Evolutionary conservation across 1,140 invertebrate species (phyloP), one percentile per base, ranked within the genome.

Genomic region (Pemphigus obesinymphae): DNA sequence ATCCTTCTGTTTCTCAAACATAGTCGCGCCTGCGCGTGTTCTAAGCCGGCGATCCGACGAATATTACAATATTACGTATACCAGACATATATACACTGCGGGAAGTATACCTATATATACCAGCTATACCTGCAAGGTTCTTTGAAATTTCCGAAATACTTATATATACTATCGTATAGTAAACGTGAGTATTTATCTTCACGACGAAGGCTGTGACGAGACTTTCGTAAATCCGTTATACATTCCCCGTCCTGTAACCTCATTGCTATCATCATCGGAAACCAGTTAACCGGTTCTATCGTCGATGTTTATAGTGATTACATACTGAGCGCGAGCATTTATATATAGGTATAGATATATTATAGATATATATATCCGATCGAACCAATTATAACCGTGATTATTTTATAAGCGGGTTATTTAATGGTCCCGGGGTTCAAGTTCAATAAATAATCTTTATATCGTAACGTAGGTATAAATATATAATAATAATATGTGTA

Each of bases 221-320:
- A 58, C 73, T 78, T 63, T 31, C 40, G 76, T 29, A 43, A 40
- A 55, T 78, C 76, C 34, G 50, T 80, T 58, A 76, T 76, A 34
- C n/a, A 26, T 70, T 70, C 34, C 66, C 34, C 37, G 37, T 31
- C 13, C 37, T 4, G 76, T 80, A 78, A 80, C 76, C 76, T 80
- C 76, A 26, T 63, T 63, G 55, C 11, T 58, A 80, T 80, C 55
- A 63, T 63, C 55, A 80, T 61, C 7, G 55, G 50, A 80, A 80
- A 80, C 76, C 55, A 37, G 76, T 63, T 80, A 61, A 43, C 55
- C 23, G 15, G 29, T 61, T 4, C 13, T 63, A 40, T 63, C 15
- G 31, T 63, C 53, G 76, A 80, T 78, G 76, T 80, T 80, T 80
- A 63, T 29, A 58, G 55, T 63, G 76, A 80, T 80, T 80, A 61